phyloP scores from a whole-genome alignment of 2,113 vertebrate genomes.

The Tetrax tetrax region DNA sequence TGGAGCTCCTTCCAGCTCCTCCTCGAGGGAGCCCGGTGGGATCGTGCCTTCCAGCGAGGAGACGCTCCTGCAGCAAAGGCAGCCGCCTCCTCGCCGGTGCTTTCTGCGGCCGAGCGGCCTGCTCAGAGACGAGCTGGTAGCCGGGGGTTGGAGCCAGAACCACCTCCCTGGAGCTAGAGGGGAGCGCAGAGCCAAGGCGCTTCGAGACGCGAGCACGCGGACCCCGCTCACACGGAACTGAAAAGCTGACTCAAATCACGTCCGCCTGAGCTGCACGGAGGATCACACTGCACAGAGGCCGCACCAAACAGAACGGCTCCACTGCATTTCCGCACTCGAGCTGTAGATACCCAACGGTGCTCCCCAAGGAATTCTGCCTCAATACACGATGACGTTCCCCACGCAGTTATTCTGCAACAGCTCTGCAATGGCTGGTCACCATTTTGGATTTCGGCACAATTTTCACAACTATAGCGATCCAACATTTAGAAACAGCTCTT shows the following conservation, averaged over 20 bases:
- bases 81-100: background rate
- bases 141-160: accelerated
- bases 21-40: background rate
- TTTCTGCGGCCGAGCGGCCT: background rate
- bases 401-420: background rate
- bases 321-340: accelerated
- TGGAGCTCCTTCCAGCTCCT: slow-evolving; percentile 40
- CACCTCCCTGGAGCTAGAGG: accelerated
- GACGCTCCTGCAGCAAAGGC: background rate
- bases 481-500: background rate
- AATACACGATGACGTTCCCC: background rate
- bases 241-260: background rate
- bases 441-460: background rate
- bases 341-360: accelerated
- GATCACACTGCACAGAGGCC: accelerated
- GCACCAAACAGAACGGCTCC: background rate
- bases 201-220: no score
- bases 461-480: background rate
- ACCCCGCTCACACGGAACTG: background rate
- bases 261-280: accelerated
- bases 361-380: background rate
- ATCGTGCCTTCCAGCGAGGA: background rate
- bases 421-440: background rate
- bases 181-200: accelerated
- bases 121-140: accelerated